A percentile compares a stretch with the other conserved stretches of the same genome.
These are phyloP conservation scores for human DNA, from an alignment of 2,113 vertebrate species.

Conservation along the genomic window DNA sequence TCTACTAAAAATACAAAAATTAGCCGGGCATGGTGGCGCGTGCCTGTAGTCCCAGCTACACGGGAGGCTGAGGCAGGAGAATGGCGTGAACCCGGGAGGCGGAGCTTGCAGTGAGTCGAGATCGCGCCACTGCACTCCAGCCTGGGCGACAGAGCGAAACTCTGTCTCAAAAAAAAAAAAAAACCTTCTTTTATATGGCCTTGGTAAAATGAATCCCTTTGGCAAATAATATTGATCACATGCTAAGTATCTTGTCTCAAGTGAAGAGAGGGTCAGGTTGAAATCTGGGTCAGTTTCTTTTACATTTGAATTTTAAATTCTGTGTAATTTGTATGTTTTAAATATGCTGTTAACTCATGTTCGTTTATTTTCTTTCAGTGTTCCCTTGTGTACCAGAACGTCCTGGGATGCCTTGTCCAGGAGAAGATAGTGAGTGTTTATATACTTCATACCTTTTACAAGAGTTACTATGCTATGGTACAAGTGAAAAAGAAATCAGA, in stretches of 20 bases:
- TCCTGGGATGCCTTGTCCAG: constrained; percentile 97
- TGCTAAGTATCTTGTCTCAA: neutral
- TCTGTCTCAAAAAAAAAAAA: too few species aligned
- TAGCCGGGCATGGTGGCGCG: too few species aligned
- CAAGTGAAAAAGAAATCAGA: neutral
- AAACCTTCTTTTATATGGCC: neutral
- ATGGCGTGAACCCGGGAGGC: too few species aligned
- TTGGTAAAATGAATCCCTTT: constrained; percentile 16
- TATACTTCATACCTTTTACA: neutral
- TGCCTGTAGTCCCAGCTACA: too few species aligned
- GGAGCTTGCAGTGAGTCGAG: too few species aligned
- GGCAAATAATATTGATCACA: neutral
- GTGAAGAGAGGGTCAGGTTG: neutral
- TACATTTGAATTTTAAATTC: neutral
- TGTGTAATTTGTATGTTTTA: constrained; percentile 22
- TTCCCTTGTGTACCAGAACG: constrained; percentile 97
- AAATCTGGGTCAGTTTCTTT: neutral
- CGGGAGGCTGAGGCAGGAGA: too few species aligned
- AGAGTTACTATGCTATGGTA: neutral
- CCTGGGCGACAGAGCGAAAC: too few species aligned
- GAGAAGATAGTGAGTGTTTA: constrained; percentile 96
- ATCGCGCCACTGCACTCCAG: too few species aligned
- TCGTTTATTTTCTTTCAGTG: constrained; percentile 84
- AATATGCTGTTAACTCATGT: constrained; percentile 58
- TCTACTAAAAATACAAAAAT: too few species aligned